Conservation (phyloP, 92 coral and sea anemone genomes). For the Actinostola sp. region DNA sequence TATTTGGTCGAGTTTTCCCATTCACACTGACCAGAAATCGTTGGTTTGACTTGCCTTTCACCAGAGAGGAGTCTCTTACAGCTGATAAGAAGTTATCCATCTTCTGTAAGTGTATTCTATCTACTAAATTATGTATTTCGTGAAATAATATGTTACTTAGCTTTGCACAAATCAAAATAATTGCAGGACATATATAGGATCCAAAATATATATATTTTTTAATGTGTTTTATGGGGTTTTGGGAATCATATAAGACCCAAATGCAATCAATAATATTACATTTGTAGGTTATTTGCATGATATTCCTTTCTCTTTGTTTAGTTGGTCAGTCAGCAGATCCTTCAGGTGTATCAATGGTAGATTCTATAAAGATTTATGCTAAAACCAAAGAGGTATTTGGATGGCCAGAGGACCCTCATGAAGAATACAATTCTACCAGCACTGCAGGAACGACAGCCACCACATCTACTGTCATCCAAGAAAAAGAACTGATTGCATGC, state of each 20-base stretch:
- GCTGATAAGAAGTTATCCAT: constrained; percentile 93
- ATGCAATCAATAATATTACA: too few species aligned
- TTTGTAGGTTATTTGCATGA: neutral
- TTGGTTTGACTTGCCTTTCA: constrained; percentile 96
- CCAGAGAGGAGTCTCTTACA: constrained; percentile 89
- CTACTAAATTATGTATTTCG: neutral
- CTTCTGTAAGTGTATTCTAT: constrained; percentile 56
- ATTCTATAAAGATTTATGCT: constrained; percentile 92
- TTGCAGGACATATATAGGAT: too few species aligned
- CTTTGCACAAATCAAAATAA: too few species aligned
- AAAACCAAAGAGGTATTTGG: constrained; percentile 97
- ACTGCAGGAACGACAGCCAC: constrained; percentile 53
- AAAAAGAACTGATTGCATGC: constrained; percentile 72
- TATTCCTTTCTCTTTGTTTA: constrained; percentile 13
- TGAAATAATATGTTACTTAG: neutral
- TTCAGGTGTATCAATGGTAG: constrained; percentile 95
- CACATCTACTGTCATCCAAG: constrained; percentile 61
- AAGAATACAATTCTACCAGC: constrained; percentile 82
- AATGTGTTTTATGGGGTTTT: too few species aligned
- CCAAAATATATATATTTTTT: too few species aligned
- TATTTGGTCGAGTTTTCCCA: constrained; percentile 90
- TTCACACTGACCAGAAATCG: constrained; percentile 84
- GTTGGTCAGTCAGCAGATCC: constrained; percentile 97
- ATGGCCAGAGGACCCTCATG: constrained; percentile 99
- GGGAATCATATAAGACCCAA: too few species aligned